Evolutionary conservation across 1,140 invertebrate species (phyloP), one percentile per base, ranked within the genome.

Genomic region (Calycopis cecrops): DNA sequence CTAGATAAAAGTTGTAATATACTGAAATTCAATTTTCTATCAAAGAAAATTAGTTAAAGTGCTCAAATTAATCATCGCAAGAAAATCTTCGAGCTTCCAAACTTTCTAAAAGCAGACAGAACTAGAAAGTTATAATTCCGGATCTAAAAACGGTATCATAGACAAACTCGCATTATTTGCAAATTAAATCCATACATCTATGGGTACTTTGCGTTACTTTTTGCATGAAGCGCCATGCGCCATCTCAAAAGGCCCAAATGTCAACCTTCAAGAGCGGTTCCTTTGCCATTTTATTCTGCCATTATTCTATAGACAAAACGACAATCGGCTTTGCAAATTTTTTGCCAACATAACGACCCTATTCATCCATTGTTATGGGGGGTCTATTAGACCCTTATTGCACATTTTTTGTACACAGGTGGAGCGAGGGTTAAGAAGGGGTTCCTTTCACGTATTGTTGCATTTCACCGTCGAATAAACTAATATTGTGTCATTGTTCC

Each of bases 341-440:
- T 76, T 71, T 62, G 40, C 40, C 14, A 44, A 44, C 40, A 16
- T 44, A 44, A 44, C 40, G 14, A 44, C 57, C 48, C 65, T 69
- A 70, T 73, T 76, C 67, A 67, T 42, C 70, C 40, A 66, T 77
- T 77, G 72, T 77, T 74, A 71, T 55, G 64, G 63, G 75, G 67
- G 71, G 72, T 77, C 74, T 65, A 62, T 62, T 64, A 63, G 63
- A 48, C 52, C 60, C 58, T 60, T 16, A 44, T 68, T 69, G 70
- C 69, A 54, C 69, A 52, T 72, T 72, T 76, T 76, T 76, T 74
- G 53, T 48, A 40, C 59, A 72, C 73, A 76, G 69, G 69, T 72
- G 68, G 59, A 62, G 57, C 57, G 51, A 37, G 54, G 48, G 51
- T 47, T 60, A 28, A 52, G 64, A 72, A 65, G 69, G 60, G 64